Conservation (phyloP, 1,140 invertebrate species). For the Acromyrmex charruanus region DNA sequence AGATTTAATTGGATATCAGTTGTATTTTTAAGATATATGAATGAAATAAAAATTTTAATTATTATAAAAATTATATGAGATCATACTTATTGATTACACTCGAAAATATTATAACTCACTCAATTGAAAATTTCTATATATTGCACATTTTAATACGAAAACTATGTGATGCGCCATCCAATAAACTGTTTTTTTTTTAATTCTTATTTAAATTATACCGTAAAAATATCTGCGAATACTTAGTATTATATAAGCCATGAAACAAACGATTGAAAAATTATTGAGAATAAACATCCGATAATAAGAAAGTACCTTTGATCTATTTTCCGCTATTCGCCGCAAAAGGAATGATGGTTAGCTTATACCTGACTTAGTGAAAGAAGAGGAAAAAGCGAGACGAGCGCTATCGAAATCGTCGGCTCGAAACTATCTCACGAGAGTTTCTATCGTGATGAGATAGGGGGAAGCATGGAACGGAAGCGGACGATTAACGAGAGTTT, state of each 20-base stretch:
- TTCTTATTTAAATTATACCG: constrained; percentile 10
- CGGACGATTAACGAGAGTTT: constrained; percentile 79
- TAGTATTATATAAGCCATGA: background rate
- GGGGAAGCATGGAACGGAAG: constrained; percentile 68
- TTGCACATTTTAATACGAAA: constrained; percentile 15
- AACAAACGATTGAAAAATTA: constrained; percentile 8
- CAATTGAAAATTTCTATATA: constrained; percentile 26
- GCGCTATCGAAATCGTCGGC: constrained; percentile 56
- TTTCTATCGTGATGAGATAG: constrained; percentile 55
- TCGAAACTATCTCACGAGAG: constrained; percentile 69
- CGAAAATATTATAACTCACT: constrained; percentile 27
- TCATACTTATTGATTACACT: background rate
- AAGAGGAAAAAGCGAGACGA: background rate
- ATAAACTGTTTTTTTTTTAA: constrained; percentile 39
- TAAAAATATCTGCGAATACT: constrained; percentile 25
- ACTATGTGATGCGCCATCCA: constrained; percentile 8
- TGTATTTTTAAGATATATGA: background rate
- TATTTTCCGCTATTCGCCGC: constrained; percentile 37
- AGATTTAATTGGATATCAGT: constrained; percentile 35
- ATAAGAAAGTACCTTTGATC: constrained; percentile 67
- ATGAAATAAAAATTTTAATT: constrained; percentile 26
- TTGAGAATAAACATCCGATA: constrained; percentile 54
- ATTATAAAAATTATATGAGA: constrained; percentile 18
- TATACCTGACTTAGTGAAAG: background rate
- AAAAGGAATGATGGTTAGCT: constrained; percentile 27